Conservation (phyloP, 2,888 invertebrate species). For the Drosophila colorata region DNA sequence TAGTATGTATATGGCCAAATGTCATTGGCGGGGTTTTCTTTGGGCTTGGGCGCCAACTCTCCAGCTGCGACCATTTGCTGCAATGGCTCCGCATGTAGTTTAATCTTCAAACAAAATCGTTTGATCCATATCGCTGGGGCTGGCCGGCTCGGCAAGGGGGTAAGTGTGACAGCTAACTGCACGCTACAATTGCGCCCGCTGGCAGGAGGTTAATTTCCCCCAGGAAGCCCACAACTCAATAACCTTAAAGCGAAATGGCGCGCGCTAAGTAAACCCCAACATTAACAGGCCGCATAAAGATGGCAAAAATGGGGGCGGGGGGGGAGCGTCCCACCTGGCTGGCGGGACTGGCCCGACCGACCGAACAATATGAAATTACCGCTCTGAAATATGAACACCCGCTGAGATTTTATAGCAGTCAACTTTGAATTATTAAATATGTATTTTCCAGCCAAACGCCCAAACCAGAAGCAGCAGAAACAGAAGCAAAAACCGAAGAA, state of each 20-base stretch:
- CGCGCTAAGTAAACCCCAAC: conserved; percentile 76
- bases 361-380: conserved; percentile 74
- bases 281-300: conserved; percentile 62
- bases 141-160: neutral
- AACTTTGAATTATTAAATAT: conserved; percentile 80
- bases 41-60: conserved; percentile 3
- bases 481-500: conserved; percentile 26
- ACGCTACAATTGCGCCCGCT: conserved; percentile 53
- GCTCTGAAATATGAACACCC: conserved; percentile 70
- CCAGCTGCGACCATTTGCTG: conserved; percentile 41
- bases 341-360: conserved; percentile 19
- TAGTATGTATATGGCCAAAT: neutral
- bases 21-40: conserved; percentile 6
- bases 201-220: conserved; percentile 78
- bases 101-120: conserved; percentile 79
- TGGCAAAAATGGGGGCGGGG: conserved; percentile 32
- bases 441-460: conserved; percentile 65
- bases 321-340: conserved; percentile 47
- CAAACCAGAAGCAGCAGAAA: conserved; percentile 42
- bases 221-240: conserved; percentile 74
- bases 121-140: conserved; percentile 75
- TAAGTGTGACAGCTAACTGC: conserved; percentile 36
- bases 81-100: conserved; percentile 57
- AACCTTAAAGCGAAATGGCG: conserved; percentile 69
- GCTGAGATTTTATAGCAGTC: conserved; percentile 79